Base-by-base conservation (phyloP, 2,113 vertebrate species). In the Vulpes vulpes region DNA sequence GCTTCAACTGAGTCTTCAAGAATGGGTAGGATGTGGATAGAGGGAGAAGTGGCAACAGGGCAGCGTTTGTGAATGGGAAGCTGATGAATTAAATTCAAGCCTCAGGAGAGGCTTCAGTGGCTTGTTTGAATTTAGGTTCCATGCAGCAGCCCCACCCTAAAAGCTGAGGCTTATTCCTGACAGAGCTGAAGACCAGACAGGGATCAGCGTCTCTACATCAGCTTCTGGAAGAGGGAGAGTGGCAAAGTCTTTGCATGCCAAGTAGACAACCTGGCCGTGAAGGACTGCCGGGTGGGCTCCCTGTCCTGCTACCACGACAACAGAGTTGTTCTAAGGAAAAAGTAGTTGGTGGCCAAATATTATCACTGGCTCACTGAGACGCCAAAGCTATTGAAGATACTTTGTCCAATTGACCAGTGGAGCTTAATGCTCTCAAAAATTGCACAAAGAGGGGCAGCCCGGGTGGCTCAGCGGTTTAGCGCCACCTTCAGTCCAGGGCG, bases 221-320 rank as follows among this genome's bases (percentile, higher is more conserved):
- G 1, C 15, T 67, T 76, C 71, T 51, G 11, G 71, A 3, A 32
- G 62, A 78, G 53, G 65, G 59, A 79, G 65, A 57, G 30, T 71
- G 76, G 82, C 82, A 60, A 89, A 73, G 32, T 22, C 38, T 73
- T 27, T 82, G 79, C 16, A 2, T 23, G 62, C 90, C 74, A 82
- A 57, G 69, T n/a, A 64, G 78, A 87, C 23, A 79, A 80, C 51
- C 73, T 62, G 38, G 67, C 55, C 84, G 17, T 0, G 2, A 82
- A 60, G 38, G 38, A 73, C n/a, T 89, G 51, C 86, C 0, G 20
- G 23, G 53, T 60, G 62, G 43, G 51, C 35, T 1, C 16, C 69
- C 67, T 53, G 62, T 81, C 96, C 73, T 22, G 9, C 93, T 35
- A 35, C 95, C 73, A 89, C 3, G 15, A 86, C 94, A 89, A 96